phyloP scores from a whole-genome alignment of 92 coral and sea anemone species.

The Porites cylindrica region DNA sequence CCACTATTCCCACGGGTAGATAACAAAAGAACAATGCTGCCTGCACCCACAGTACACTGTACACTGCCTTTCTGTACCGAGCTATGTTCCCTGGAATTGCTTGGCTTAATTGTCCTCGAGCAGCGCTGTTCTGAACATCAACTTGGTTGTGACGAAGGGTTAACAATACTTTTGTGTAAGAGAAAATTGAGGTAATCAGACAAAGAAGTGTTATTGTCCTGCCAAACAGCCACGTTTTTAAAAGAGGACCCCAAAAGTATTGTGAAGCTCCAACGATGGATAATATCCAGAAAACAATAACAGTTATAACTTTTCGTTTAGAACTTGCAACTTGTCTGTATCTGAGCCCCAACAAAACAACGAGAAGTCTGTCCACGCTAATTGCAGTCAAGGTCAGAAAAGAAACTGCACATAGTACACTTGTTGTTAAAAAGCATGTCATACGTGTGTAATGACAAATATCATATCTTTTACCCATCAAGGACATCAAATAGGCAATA shows the following conservation, averaged over 20 bases:
- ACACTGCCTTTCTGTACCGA: conserved; percentile 22
- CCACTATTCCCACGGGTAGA: neutral
- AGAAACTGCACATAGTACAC: neutral
- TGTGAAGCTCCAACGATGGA: neutral
- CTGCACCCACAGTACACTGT: conserved; percentile 20
- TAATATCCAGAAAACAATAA: neutral
- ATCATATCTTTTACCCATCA: no score
- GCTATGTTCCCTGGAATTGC: conserved; percentile 10
- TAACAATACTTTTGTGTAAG: neutral
- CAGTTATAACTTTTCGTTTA: neutral
- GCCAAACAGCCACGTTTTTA: neutral
- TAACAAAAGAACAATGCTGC: neutral
- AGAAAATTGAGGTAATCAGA: neutral
- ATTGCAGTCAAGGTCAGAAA: conserved; percentile 15
- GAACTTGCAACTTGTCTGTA: conserved; percentile 24
- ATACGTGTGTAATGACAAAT: neutral
- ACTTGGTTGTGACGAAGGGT: neutral
- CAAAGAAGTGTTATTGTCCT: neutral
- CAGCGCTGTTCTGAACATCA: neutral
- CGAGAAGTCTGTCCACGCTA: conserved; percentile 36
- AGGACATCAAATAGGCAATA: no score
- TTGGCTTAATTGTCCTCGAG: conserved; percentile 5
- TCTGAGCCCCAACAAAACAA: neutral
- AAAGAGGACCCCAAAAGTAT: neutral
- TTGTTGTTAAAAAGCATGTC: no score